Evolutionary conservation across 1,140 invertebrate genomes (phyloP), one percentile per base, ranked within the genome.

Genomic region (Rhizoglyphus robini): DNA sequence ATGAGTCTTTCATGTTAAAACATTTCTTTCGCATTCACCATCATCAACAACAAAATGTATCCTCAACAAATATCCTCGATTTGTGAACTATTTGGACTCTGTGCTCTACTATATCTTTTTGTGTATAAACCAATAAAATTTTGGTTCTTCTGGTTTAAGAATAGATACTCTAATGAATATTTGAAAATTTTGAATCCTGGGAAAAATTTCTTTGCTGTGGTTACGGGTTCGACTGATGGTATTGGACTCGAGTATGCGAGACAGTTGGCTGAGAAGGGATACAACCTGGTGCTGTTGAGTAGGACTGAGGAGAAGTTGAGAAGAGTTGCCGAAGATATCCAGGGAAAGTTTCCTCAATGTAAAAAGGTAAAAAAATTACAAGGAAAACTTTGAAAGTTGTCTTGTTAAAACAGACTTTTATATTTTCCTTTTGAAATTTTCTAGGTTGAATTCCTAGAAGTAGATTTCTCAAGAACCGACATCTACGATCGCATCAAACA

Each of bases 181-280:
- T 41, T 18, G 18, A 41, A 18, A 41, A 8, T 41, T 54, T 3
- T 54, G 2, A 15, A 18, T 18, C 36, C 36, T 68, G 18, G 15
- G n/a, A 18, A 5, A 4, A 29, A 68, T 65, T 48, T 63, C 57
- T 47, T 49, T 27, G 63, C 78, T 82, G 87, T 94, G 63, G 77
- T 94, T 0, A 94, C 90, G 30, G 90, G 90, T 29, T 83, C 87
- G 0, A 92, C 90, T 2, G 89, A 93, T 79, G 90, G 90, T 8
- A 84, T 94, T 70, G 90, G 90, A 13, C 88, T 87, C 76, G 87
- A 87, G 1, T 94, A 87, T 73, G 87, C 87, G 2, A 81, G 84
- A 27, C 74, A 88, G 85, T 74, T 95, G 59, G 91, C 90, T 0
- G 78, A 82, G 47, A 81, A 81, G 68, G 90, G 91, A 46, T 77